Conservation (phyloP, 2,113 vertebrate species). For the Nothoprocta pentlandii region DNA sequence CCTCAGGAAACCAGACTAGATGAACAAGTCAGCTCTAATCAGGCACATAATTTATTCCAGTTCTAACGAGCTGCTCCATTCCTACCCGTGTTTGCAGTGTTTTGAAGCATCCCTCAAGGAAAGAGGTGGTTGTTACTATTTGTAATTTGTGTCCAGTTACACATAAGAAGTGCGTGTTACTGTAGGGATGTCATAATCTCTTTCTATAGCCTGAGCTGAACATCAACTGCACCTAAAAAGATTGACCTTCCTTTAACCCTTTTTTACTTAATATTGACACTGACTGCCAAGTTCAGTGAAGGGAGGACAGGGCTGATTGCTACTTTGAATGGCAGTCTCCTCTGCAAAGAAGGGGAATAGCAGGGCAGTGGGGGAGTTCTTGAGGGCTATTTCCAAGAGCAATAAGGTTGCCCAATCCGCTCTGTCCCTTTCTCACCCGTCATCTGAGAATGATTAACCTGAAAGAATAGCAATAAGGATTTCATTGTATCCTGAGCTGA, state of each 20-base stretch:
- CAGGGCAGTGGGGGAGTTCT: neutral
- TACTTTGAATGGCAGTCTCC: neutral
- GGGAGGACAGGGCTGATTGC: neutral
- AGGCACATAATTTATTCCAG: neutral
- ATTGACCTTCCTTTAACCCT: neutral
- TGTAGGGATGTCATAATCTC: neutral
- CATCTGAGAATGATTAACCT: neutral
- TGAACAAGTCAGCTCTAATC: constrained; percentile 1
- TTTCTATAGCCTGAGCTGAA: neutral
- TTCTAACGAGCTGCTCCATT: neutral
- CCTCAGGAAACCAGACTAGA: constrained; percentile 28
- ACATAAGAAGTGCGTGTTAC: neutral
- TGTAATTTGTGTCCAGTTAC: neutral
- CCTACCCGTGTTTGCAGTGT: neutral
- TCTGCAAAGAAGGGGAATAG: neutral
- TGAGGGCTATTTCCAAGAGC: neutral
- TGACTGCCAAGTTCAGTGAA: neutral
- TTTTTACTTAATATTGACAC: neutral
- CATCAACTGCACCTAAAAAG: neutral
- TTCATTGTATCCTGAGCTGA: neutral
- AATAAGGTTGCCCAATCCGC: neutral
- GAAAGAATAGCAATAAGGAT: neutral
- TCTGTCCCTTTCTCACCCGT: neutral
- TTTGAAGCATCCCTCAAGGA: neutral
- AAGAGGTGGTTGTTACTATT: neutral